Percentiles rank a stretch among this genome's conserved stretches.
phyloP scores from a whole-genome alignment of 92 coral and sea anemone genomes.

The Plumapathes pennacea region DNA sequence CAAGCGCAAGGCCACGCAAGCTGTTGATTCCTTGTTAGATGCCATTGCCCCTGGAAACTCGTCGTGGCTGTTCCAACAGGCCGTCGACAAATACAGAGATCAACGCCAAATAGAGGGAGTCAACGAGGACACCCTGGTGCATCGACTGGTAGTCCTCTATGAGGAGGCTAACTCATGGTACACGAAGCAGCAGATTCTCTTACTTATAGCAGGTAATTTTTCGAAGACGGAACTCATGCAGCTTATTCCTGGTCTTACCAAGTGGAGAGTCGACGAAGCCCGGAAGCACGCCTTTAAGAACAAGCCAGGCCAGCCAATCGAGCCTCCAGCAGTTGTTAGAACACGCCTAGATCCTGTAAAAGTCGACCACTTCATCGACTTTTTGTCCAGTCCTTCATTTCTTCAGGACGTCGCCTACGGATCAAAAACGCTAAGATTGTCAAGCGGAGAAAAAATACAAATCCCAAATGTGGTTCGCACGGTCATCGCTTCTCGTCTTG shows the following conservation, averaged over 20 bases:
- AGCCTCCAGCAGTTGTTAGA: constrained; percentile 16
- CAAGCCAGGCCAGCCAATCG: constrained; percentile 33
- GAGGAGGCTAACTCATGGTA: constrained; percentile 27
- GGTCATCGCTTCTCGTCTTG: constrained; percentile 20
- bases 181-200: constrained; percentile 28
- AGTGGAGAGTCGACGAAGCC: constrained; percentile 35
- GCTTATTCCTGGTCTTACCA: constrained; percentile 40
- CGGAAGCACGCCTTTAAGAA: too few relatives aligned
- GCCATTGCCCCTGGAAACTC: constrained; percentile 52
- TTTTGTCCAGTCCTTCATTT: constrained; percentile 33
- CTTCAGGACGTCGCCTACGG: constrained; percentile 47
- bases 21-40: constrained; percentile 29
- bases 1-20: constrained; percentile 29
- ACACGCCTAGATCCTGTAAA: constrained; percentile 27
- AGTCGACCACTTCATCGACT: constrained; percentile 32
- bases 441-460: constrained; percentile 23
- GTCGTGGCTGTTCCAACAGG: constrained; percentile 37
- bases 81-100: constrained; percentile 1
- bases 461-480: constrained; percentile 42
- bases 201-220: constrained; percentile 21
- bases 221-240: constrained; percentile 20
- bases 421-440: constrained; percentile 19
- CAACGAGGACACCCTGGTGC: constrained; percentile 12
- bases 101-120: constrained; percentile 1
- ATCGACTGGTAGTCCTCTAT: constrained; percentile 24